A percentile compares a stretch with the other conserved stretches of the same genome.
These are phyloP conservation scores for Dilophus febrilis DNA, from an alignment of 2,888 invertebrate species.

Conservation along the genomic window DNA sequence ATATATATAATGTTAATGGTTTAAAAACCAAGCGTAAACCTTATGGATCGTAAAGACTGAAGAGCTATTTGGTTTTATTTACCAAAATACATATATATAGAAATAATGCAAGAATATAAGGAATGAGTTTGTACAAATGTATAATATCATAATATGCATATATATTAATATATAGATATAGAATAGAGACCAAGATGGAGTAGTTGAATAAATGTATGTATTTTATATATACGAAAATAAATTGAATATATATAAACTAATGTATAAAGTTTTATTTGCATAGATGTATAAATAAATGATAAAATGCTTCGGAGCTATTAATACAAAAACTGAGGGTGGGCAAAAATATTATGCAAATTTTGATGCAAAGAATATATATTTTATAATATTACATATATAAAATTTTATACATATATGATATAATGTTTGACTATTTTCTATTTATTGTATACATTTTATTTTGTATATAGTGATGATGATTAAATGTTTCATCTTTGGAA, in stretches of 20 bases:
- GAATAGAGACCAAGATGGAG: slow-evolving; percentile 1
- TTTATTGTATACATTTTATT: too few relatives aligned
- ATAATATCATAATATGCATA: too few relatives aligned
- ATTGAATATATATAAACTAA: too few relatives aligned
- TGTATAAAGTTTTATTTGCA: too few relatives aligned
- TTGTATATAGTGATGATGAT: slow-evolving; percentile 7
- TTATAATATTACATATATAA: neutral
- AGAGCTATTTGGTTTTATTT: slow-evolving; percentile 12
- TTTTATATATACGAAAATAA: too few relatives aligned
- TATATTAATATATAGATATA: too few relatives aligned
- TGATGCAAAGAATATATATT: slow-evolving; percentile 1
- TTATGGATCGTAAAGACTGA: slow-evolving; percentile 12
- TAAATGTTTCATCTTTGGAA: slow-evolving; percentile 9
- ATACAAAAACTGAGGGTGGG: neutral
- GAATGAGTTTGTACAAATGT: neutral
- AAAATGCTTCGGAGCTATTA: neutral
- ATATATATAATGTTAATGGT: slow-evolving; percentile 2
- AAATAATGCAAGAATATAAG: neutral
- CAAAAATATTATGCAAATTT: slow-evolving; percentile 9
- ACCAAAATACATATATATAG: slow-evolving; percentile 4
- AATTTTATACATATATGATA: neutral
- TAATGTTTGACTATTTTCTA: neutral
- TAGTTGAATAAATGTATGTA: neutral
- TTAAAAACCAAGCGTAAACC: slow-evolving; percentile 9
- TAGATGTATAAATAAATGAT: too few relatives aligned